Percentiles rank a stretch among this genome's conserved stretches.
Evolutionary conservation across 2,888 invertebrate genomes (phyloP).

Genomic region (Saturnia japonica): DNA sequence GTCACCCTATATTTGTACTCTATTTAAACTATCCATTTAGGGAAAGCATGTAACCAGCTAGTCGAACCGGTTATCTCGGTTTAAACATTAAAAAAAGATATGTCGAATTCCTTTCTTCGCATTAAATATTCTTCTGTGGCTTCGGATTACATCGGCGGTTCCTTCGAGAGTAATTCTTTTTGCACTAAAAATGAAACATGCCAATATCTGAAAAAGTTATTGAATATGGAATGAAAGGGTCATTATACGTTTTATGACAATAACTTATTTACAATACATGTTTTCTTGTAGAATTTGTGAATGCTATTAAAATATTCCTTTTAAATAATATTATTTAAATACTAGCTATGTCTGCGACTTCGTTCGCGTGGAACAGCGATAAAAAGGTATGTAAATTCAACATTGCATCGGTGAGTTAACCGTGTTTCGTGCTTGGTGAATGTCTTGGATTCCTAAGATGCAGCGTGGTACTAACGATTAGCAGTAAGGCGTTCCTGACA

Average conservation of each 20-base stretch:
- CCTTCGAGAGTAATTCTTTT: not conserved
- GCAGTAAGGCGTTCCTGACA: too few species aligned
- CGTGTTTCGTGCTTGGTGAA: too few species aligned
- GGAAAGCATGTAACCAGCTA: not conserved
- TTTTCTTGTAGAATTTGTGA: not conserved
- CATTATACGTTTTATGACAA: not conserved
- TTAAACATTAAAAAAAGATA: not conserved
- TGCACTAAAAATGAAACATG: not conserved
- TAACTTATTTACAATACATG: not conserved
- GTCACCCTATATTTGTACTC: slow-evolving; percentile 23
- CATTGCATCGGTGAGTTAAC: too few species aligned
- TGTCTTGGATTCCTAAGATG: too few species aligned
- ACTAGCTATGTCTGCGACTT: too few species aligned
- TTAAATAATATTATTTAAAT: too few species aligned
- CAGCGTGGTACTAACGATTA: too few species aligned
- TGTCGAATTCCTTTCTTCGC: not conserved
- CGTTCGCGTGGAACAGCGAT: too few species aligned
- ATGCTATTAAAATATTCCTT: too few species aligned
- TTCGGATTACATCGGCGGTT: not conserved
- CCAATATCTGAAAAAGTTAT: slow-evolving; percentile 13
- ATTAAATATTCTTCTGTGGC: not conserved
- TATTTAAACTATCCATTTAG: not conserved
- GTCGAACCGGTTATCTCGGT: not conserved
- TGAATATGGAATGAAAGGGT: slow-evolving; percentile 12
- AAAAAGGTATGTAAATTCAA: too few species aligned